Conservation (phyloP, 2,797 vertebrate genomes). For the Myioborus miniatus region DNA sequence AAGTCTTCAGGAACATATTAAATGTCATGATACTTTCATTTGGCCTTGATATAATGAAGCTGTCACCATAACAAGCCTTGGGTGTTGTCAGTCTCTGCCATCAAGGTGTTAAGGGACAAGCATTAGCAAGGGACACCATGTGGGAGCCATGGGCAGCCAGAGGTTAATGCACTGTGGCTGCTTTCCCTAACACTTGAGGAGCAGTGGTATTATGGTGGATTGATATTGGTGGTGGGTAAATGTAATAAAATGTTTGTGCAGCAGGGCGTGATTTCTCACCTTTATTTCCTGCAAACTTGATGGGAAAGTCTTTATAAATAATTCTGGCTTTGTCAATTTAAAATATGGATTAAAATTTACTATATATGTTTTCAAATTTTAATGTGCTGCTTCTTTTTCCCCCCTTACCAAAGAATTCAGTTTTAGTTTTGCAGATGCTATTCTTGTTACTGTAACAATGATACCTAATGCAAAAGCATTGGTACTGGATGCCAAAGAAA, state of each 20-base stretch:
- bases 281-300: not conserved
- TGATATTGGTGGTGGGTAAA: not conserved
- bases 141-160: not conserved
- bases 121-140: not conserved
- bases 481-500: not conserved
- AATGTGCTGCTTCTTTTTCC: constrained; percentile 3
- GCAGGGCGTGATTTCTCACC: not conserved
- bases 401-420: not conserved
- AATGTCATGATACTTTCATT: not conserved
- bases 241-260: constrained; percentile 14
- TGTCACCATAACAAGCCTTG: not conserved
- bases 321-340: constrained; percentile 40
- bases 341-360: constrained; percentile 45
- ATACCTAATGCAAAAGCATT: not conserved
- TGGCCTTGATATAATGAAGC: not conserved
- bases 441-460: not conserved
- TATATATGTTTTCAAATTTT: constrained; percentile 15
- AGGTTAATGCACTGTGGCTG: not conserved
- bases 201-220: not conserved
- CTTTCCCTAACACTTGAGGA: not conserved
- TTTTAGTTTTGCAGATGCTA: not conserved
- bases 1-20: not conserved
- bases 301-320: constrained; percentile 29
- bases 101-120: not conserved
- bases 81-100: not conserved